These are phyloP conservation scores for Oedothorax gibbosus DNA, from an alignment of 1,140 invertebrate species.

Conservation along the genomic window DNA sequence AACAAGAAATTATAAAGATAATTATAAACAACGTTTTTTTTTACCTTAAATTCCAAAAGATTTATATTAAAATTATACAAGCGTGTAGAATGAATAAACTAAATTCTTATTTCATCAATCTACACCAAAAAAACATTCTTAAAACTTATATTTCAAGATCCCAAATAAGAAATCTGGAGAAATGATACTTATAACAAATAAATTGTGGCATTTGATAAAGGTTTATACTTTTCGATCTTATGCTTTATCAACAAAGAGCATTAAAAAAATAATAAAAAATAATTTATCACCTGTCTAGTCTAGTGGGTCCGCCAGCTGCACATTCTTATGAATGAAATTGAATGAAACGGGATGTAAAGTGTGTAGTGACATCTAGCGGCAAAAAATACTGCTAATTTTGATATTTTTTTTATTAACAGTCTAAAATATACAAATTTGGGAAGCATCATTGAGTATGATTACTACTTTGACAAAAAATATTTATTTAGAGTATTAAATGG, in stretches of 20 bases:
- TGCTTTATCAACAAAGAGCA: conserved; percentile 12
- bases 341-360: not conserved
- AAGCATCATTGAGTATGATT: too few species aligned
- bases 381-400: not conserved
- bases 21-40: too few species aligned
- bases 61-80: not conserved
- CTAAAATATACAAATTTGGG: too few species aligned
- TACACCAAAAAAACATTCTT: not conserved
- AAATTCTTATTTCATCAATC: not conserved
- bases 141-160: not conserved
- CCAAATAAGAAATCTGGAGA: not conserved
- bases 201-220: not conserved
- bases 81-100: not conserved
- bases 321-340: conserved; percentile 19
- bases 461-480: too few species aligned
- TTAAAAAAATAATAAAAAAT: conserved; percentile 13
- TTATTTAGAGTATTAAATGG: too few species aligned
- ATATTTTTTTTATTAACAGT: too few species aligned
- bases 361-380: conserved; percentile 4
- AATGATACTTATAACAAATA: conserved; percentile 1
- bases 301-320: conserved; percentile 17
- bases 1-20: too few species aligned
- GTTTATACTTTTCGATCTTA: not conserved
- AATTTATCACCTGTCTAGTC: conserved; percentile 20
- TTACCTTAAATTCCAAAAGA: too few species aligned